Evolutionary conservation across 2,113 vertebrate genomes (phyloP).

Genomic region (Nematolebias whitei): DNA sequence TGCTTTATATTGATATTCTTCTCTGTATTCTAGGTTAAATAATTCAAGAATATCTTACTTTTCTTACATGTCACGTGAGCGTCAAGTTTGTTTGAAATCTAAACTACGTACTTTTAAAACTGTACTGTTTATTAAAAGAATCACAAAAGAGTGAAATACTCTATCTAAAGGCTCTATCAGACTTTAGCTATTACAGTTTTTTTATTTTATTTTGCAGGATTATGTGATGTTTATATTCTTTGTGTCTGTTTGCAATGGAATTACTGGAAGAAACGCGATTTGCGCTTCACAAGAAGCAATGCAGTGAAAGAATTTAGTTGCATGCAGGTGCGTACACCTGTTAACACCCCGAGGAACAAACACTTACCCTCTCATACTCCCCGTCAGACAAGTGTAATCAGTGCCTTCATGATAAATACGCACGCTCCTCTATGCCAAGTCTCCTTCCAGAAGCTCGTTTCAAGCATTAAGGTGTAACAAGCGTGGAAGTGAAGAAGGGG

Average conservation of each 20-base stretch:
- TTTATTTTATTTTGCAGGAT: not conserved
- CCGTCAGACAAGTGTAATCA: constrained; percentile 39
- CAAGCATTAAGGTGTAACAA: not conserved
- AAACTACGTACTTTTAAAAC: too few species aligned
- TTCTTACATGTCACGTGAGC: too few species aligned
- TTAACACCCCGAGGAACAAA: constrained; percentile 35
- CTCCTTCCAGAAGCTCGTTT: constrained; percentile 29
- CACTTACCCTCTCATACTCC: not conserved
- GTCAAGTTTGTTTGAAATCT: too few species aligned
- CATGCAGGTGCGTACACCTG: constrained; percentile 35
- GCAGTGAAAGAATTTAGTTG: constrained; percentile 22
- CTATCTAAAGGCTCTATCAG: too few species aligned
- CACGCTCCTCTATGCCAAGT: not conserved
- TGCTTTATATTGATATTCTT: too few species aligned
- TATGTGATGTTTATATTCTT: not conserved
- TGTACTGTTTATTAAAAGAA: too few species aligned
- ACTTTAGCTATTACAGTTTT: too few species aligned
- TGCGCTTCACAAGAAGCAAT: not conserved
- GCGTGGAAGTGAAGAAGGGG: not conserved
- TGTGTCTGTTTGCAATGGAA: not conserved
- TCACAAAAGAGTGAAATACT: too few species aligned
- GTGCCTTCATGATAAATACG: constrained; percentile 25
- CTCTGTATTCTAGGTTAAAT: too few species aligned
- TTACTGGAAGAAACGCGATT: not conserved
- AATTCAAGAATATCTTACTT: too few species aligned